Percentiles rank a stretch among this genome's conserved stretches.
Conservation (phyloP, 2,113 vertebrate species). For the Psammodynastes pulverulentus region DNA sequence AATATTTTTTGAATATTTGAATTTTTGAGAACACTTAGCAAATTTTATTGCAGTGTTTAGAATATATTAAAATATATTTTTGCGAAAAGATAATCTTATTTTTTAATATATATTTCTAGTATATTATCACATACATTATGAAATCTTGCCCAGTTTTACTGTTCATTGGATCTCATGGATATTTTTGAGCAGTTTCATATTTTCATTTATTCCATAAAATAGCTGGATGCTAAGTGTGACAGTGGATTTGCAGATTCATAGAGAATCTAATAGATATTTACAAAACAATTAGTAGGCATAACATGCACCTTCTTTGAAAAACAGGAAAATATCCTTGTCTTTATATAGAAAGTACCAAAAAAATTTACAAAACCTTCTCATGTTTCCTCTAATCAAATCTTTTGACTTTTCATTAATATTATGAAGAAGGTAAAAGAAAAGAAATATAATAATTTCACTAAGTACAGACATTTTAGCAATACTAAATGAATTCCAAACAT, state of each 20-base stretch:
- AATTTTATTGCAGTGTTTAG: background rate
- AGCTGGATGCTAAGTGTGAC: background rate
- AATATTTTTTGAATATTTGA: conserved; percentile 16
- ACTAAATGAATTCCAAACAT: background rate
- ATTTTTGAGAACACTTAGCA: conserved; percentile 18
- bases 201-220: background rate
- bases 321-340: background rate
- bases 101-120: background rate
- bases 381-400: background rate
- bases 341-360: background rate
- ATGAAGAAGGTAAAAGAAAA: background rate
- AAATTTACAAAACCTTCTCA: background rate
- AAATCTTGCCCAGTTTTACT: background rate
- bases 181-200: background rate
- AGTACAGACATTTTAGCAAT: background rate
- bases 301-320: background rate
- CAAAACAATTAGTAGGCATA: background rate
- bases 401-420: background rate
- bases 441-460: background rate
- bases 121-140: background rate
- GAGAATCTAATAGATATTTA: background rate
- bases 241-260: background rate
- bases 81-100: background rate
- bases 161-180: background rate
- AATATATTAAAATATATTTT: background rate